Evolutionary conservation across 2,888 invertebrate genomes (phyloP), one percentile per base, ranked within the genome.

Genomic region (Marasmarcha lunaedactyla): DNA sequence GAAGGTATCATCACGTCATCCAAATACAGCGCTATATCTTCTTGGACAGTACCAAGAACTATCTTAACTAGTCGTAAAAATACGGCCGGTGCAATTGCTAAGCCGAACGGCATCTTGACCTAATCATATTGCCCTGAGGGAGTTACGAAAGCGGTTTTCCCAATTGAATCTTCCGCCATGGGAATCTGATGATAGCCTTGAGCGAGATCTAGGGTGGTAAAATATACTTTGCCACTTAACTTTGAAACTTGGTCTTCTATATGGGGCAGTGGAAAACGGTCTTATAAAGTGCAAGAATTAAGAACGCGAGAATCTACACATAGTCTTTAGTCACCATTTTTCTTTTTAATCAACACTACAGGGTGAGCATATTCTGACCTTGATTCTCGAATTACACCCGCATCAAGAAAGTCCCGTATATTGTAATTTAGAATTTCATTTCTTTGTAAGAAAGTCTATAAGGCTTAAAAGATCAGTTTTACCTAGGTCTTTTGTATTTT

Each of bases 281-380:
- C 42, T 33, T 35, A 40, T 9, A 42, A 7, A 12, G 38, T 46
- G 3, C 9, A 36, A 1, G 42, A 9, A 36, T 47, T 45, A 1
- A 47, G 14, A 2, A 37, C 43, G 7, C 48, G 26, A 26, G 48
- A 50, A 20, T 51, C 50, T 6, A 49, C 37, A 15, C 46, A 49
- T 5, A 49, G 26, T 10, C 49, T 39, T 33, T 41, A 43, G 5
- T 44, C 46, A 10, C 48, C 45, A 4, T 42, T 37, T 15, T 48
- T 49, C 12, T 51, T 49, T 11, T 39, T 43, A 0, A 47, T 46
- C 2, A 51, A 25, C 5, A 54, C 44, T 1, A 51, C 42, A 0
- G 50, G 49, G n/a, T 46, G 49, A 3, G 52, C 47, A 37, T 46
- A 50, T 14, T 46, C 45, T 7, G 51, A 51, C 1, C 37, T 37